Percentiles rank a stretch among this genome's conserved stretches.
phyloP scores from a whole-genome alignment of 2,113 vertebrate genomes.

The Hippocampus guttulatus region DNA sequence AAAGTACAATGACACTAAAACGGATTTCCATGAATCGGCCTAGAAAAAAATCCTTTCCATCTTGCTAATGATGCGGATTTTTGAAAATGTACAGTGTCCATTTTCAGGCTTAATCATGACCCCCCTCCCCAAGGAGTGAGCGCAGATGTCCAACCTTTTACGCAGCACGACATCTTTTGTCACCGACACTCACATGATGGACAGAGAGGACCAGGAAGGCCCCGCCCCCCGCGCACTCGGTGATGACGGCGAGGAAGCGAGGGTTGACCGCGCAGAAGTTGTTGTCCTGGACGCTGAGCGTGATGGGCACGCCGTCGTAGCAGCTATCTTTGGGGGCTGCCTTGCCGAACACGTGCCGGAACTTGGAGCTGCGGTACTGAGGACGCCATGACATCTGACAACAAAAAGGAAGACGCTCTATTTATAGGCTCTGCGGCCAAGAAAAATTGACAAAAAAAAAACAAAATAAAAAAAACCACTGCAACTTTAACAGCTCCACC shows the following conservation, averaged over 20 bases:
- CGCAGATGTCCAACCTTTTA: too few relatives aligned
- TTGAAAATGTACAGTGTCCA: too few relatives aligned
- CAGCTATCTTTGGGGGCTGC: constrained; percentile 84
- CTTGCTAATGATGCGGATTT: too few relatives aligned
- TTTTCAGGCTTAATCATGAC: too few relatives aligned
- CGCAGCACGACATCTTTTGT: not conserved
- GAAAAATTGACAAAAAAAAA: not conserved
- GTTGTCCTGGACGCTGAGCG: constrained; percentile 90
- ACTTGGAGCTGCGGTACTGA: constrained; percentile 89
- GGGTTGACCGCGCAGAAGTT: constrained; percentile 92
- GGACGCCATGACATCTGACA: constrained; percentile 93
- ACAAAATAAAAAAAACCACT: too few relatives aligned
- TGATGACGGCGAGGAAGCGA: constrained; percentile 89
- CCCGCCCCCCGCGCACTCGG: constrained; percentile 86
- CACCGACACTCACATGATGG: constrained; percentile 76
- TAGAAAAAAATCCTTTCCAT: too few relatives aligned
- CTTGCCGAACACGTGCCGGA: constrained; percentile 91
- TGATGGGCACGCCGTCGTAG: constrained; percentile 89
- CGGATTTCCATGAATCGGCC: too few relatives aligned
- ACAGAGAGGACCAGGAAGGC: constrained; percentile 88
- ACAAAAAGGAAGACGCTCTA: not conserved
- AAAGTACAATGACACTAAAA: too few relatives aligned
- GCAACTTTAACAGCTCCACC: not conserved
- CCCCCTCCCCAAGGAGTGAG: too few relatives aligned
- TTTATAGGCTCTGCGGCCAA: not conserved